Evolutionary conservation across 2,113 vertebrate genomes (phyloP).

Genomic region (Erpornis zantholeuca): DNA sequence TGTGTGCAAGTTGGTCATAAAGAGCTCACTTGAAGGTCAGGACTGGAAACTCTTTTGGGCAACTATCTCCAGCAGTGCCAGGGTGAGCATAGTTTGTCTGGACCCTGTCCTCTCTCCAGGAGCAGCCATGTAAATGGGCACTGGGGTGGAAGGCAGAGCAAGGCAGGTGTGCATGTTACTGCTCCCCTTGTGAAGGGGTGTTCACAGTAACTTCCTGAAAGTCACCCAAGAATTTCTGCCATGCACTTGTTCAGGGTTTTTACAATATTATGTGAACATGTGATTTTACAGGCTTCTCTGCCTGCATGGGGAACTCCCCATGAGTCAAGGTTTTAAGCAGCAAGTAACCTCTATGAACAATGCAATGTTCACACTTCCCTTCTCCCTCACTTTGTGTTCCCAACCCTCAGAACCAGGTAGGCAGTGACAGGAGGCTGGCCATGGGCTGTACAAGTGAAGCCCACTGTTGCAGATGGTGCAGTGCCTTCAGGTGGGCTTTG

Average conservation of each 20-base stretch:
- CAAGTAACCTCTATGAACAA: background rate
- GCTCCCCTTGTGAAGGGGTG: background rate
- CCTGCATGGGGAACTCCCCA: background rate
- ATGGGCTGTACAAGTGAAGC: rapidly evolving
- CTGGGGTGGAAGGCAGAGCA: background rate
- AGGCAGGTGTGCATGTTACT: background rate
- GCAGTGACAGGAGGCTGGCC: background rate
- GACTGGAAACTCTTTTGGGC: background rate
- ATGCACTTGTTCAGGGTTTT: background rate
- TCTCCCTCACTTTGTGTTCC: background rate
- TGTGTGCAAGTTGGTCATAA: background rate
- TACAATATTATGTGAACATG: background rate
- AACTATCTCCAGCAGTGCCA: background rate
- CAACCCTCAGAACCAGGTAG: background rate
- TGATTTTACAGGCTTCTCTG: background rate
- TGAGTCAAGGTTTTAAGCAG: background rate
- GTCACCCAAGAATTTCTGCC: background rate
- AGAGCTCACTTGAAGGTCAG: background rate
- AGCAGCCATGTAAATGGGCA: background rate
- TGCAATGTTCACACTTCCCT: background rate
- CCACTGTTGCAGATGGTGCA: background rate
- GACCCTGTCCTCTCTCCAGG: background rate
- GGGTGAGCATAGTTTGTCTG: background rate
- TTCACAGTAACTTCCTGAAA: background rate
- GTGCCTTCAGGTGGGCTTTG: background rate